Evolutionary conservation across 2,888 invertebrate genomes (phyloP).

Genomic region (Agrypnus murinus): DNA sequence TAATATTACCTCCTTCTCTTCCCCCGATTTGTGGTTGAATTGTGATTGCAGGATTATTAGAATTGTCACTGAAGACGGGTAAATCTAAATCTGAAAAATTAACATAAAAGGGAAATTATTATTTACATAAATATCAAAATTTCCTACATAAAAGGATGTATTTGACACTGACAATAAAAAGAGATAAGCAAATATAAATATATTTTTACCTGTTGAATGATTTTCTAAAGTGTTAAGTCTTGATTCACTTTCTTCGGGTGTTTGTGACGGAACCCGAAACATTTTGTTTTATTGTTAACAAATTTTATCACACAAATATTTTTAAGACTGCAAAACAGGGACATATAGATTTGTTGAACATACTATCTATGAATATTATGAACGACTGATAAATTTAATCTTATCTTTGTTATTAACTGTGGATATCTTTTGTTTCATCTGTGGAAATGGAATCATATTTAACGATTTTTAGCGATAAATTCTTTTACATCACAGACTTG

Average conservation of each 20-base stretch:
- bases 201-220: conserved; percentile 35
- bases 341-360: too few species aligned
- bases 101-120: too few species aligned
- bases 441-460: conserved; percentile 1
- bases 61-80: conserved; percentile 45
- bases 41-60: conserved; percentile 44
- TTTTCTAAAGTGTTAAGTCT: conserved; percentile 30
- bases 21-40: conserved; percentile 45
- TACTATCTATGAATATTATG: not conserved
- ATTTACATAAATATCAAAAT: too few species aligned
- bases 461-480: conserved; percentile 22
- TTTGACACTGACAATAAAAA: too few species aligned
- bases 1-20: conserved; percentile 32
- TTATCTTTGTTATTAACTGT: conserved; percentile 30
- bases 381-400: conserved; percentile 29
- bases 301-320: too few species aligned
- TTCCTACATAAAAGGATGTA: too few species aligned
- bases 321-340: too few species aligned
- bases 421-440: not conserved
- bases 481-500: too few species aligned
- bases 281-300: conserved; percentile 11
- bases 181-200: not conserved
- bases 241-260: conserved; percentile 14
- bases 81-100: conserved; percentile 52
- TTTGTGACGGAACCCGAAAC: conserved; percentile 27